These are phyloP conservation scores for Lutra lutra DNA, from an alignment of 2,797 vertebrate species.

Conservation along the genomic window DNA sequence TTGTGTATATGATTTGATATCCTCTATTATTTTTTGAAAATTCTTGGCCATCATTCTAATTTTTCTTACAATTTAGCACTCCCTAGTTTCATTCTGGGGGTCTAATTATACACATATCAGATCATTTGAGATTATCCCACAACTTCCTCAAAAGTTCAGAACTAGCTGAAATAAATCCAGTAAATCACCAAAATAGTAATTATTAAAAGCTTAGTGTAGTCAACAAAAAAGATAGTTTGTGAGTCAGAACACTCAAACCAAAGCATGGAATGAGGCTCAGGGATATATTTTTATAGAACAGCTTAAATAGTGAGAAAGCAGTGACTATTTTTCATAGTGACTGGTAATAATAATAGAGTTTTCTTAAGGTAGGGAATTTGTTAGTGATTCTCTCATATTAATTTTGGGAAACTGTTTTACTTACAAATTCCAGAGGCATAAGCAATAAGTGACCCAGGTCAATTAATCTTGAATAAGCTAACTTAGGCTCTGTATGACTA, in stretches of 20 bases:
- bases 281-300: background rate
- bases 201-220: background rate
- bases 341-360: background rate
- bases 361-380: background rate
- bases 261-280: background rate
- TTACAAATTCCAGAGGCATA: background rate
- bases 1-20: background rate
- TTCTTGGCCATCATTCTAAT: background rate
- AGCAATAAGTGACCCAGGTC: background rate
- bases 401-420: background rate
- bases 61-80: background rate
- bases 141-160: background rate
- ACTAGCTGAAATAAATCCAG: background rate
- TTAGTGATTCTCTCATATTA: background rate
- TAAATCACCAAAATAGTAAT: background rate
- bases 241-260: background rate
- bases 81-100: background rate
- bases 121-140: background rate
- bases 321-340: background rate
- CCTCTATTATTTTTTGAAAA: background rate
- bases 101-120: background rate
- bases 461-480: background rate
- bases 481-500: background rate
- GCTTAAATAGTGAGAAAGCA: background rate
- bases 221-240: background rate